Percentiles rank a stretch among this genome's conserved stretches.
phyloP scores from a whole-genome alignment of 2,113 vertebrate genomes.

The Forbesichthys agassizii region DNA sequence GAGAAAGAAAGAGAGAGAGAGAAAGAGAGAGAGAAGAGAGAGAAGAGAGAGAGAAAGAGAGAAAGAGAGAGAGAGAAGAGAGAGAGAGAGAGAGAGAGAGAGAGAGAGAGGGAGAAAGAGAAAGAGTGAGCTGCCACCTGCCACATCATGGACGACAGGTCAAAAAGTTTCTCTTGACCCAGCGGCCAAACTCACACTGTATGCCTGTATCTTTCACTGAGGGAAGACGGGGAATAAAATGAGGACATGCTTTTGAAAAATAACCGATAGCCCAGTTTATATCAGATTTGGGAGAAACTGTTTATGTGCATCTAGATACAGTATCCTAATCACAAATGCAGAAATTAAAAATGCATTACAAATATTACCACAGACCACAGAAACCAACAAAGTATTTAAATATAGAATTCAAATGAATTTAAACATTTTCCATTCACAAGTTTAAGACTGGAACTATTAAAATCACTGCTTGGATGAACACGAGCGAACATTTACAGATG shows the following conservation, averaged over 20 bases:
- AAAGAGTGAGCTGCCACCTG: not conserved
- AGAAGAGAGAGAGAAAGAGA: not conserved
- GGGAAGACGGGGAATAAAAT: conserved; percentile 11
- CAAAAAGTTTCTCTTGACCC: conserved; percentile 44
- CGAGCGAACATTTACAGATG: not conserved
- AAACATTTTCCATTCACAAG: conserved; percentile 7
- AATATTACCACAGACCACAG: not conserved
- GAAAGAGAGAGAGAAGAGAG: not conserved
- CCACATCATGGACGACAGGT: not conserved
- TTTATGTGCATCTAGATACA: not conserved
- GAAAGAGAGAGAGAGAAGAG: not conserved
- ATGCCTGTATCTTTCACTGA: conserved; percentile 29
- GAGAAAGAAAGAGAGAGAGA: conserved; percentile 5
- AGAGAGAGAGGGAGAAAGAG: not conserved
- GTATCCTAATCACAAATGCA: conserved; percentile 7
- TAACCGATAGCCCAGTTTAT: conserved; percentile 9
- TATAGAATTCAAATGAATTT: conserved; percentile 5
- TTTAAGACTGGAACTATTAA: conserved; percentile 9
- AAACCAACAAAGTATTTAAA: not conserved
- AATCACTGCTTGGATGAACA: conserved; percentile 3
- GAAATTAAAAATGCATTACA: not conserved
- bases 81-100: not conserved
- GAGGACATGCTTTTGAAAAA: conserved; percentile 10
- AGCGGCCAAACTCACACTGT: conserved; percentile 20
- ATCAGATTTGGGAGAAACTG: not conserved